Base-by-base conservation (phyloP, 2,113 vertebrate species). In the Macroglossus sobrinus region DNA sequence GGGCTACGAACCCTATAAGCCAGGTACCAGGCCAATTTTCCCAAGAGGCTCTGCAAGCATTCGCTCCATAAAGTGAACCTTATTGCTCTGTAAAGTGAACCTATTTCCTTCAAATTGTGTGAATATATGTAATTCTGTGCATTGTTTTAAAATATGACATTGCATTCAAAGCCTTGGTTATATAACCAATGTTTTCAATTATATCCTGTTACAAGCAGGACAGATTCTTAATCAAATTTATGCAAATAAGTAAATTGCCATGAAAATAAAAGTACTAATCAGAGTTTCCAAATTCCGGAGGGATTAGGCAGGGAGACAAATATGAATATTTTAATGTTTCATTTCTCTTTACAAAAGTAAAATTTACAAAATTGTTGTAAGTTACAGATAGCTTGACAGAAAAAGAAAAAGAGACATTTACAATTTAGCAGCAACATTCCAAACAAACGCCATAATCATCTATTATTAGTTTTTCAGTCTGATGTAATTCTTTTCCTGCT, bases 181-280 rank as follows among this genome's bases (percentile, higher is more conserved):
- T 72, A 87, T 63, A 72, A 80, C n/a, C 75, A 18, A 1, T 43
- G 43, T 88, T 87, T 93, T 66, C n/a, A 72, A 53, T 88, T 72
- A 80, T 72, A 55, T 43, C 35, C 57, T 88, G 21, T 81, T 72
- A 63, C 28, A 88, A 72, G 11, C 55, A 43, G 43, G 21, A 63
- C 43, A 84, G 11, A 35, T 78, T 78, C n/a, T 91, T 94, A 91
- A 91, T 69, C 21, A 15, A 69, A 85, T 91, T 94, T 94, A 69
- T 53, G 26, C 71, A 53, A 78, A n/a, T 75, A 78, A 61, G 26
- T 61, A 84, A 68, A 68, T 85, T 84, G 10, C 43, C 71, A 61
- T 50, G 55, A 69, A 50, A 68, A 57, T 47, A 21, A 91, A n/a
- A 69, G 78, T 50, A 84, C 19, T 69, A 59, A 50, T 59, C 26